Conservation (phyloP, 2,888 invertebrate genomes). For the Stenoptilia bipunctidactyla region DNA sequence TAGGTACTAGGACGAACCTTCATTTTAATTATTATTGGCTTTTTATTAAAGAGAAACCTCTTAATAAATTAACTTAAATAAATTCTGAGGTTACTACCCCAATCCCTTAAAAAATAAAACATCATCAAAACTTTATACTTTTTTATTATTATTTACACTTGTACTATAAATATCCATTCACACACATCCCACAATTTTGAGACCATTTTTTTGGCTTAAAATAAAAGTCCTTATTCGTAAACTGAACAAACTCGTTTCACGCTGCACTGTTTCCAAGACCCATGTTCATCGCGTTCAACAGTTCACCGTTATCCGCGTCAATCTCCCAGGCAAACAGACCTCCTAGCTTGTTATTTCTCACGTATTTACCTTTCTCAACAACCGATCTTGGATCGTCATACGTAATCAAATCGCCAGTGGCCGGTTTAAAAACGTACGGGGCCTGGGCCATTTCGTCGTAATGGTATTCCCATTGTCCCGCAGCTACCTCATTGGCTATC, state of each 20-base stretch:
- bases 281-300: slow-evolving; percentile 60
- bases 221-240: neutral
- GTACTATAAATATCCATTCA: neutral
- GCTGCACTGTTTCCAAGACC: slow-evolving; percentile 49
- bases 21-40: too few relatives aligned
- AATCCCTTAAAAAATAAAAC: too few relatives aligned
- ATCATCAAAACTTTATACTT: too few relatives aligned
- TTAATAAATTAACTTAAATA: too few relatives aligned
- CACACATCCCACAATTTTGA: neutral
- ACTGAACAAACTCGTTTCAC: slow-evolving; percentile 12
- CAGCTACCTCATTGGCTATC: slow-evolving; percentile 50
- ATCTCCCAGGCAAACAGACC: slow-evolving; percentile 63
- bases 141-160: neutral
- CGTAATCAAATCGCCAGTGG: slow-evolving; percentile 54
- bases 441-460: slow-evolving; percentile 59
- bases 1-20: too few relatives aligned
- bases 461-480: slow-evolving; percentile 56
- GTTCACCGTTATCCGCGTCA: slow-evolving; percentile 60
- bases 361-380: slow-evolving; percentile 61
- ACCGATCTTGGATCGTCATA: slow-evolving; percentile 59
- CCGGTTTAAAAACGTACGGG: slow-evolving; percentile 53
- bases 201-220: slow-evolving; percentile 1
- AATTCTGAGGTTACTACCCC: too few relatives aligned
- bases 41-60: too few relatives aligned
- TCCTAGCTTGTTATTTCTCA: slow-evolving; percentile 56